Percentiles rank a stretch among this genome's conserved stretches.
Evolutionary conservation across 2,888 invertebrate species (phyloP).

Genomic region (Ariolimax columbianus): DNA sequence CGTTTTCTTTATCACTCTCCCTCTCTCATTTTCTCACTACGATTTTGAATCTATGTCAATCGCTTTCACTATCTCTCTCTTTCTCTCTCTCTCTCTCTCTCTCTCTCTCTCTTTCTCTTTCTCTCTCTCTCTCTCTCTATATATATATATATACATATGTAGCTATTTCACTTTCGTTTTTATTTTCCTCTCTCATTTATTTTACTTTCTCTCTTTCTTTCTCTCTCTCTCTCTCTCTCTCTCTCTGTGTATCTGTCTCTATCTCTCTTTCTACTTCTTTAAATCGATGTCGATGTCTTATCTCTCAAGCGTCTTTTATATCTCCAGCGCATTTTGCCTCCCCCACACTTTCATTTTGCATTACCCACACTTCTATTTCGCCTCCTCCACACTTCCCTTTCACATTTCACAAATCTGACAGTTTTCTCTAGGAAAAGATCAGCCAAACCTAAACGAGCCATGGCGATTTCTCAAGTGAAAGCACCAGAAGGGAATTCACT

Average conservation of each 20-base stretch:
- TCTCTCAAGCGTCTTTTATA: no score
- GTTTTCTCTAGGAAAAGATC: neutral
- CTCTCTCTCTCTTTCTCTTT: slow-evolving; percentile 10
- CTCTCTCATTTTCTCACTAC: neutral
- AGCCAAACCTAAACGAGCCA: neutral
- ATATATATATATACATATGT: neutral
- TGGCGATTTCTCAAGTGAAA: neutral
- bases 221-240: no score
- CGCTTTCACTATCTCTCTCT: neutral
- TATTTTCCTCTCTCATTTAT: no score
- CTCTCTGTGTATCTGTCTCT: no score
- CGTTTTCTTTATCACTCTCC: no score
- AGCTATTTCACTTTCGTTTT: neutral
- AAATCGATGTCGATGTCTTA: no score
- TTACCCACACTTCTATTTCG: neutral
- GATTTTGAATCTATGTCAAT: neutral
- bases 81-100: neutral
- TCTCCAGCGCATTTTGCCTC: no score
- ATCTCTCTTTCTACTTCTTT: no score
- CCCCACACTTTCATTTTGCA: neutral
- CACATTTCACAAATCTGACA: neutral
- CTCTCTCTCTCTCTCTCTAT: slow-evolving; percentile 5
- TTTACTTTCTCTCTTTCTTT: no score
- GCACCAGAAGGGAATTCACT: neutral
- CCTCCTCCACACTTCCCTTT: neutral